Conservation (phyloP, 2,888 invertebrate genomes). For the Lepidocyrtoides sp. region DNA sequence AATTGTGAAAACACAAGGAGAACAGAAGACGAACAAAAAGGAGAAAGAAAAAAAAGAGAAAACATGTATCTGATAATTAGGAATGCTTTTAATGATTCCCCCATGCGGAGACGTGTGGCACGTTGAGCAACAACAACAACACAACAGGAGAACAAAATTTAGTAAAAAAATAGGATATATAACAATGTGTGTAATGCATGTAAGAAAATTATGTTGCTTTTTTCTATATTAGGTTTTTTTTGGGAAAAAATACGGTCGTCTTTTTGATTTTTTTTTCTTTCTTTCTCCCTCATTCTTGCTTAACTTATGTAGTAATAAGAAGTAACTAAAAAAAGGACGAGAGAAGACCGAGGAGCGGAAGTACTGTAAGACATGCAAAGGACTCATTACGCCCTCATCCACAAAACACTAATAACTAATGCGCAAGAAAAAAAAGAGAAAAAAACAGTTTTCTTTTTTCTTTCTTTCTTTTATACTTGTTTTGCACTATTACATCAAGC, state of each 20-base stretch:
- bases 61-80: constrained; percentile 85
- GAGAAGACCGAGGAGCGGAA: constrained; percentile 80
- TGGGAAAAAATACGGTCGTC: constrained; percentile 83
- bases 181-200: no score
- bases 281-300: constrained; percentile 33
- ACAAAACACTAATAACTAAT: constrained; percentile 70
- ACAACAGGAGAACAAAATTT: neutral
- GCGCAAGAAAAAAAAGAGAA: constrained; percentile 50
- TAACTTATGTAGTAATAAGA: constrained; percentile 62
- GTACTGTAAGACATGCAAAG: constrained; percentile 85
- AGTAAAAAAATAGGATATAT: neutral
- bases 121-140: constrained; percentile 38
- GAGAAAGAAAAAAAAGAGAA: constrained; percentile 66
- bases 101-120: constrained; percentile 75
- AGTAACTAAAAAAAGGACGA: constrained; percentile 43
- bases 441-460: constrained; percentile 27
- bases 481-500: constrained; percentile 83
- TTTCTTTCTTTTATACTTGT: constrained; percentile 27
- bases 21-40: constrained; percentile 40
- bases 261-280: constrained; percentile 83
- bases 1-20: constrained; percentile 58
- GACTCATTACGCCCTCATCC: constrained; percentile 85
- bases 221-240: constrained; percentile 34
- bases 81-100: constrained; percentile 85
- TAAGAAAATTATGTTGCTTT: constrained; percentile 42